These are phyloP conservation scores for Leptinotarsa rubiginosa DNA, from an alignment of 2,888 invertebrate genomes.

Conservation along the genomic window DNA sequence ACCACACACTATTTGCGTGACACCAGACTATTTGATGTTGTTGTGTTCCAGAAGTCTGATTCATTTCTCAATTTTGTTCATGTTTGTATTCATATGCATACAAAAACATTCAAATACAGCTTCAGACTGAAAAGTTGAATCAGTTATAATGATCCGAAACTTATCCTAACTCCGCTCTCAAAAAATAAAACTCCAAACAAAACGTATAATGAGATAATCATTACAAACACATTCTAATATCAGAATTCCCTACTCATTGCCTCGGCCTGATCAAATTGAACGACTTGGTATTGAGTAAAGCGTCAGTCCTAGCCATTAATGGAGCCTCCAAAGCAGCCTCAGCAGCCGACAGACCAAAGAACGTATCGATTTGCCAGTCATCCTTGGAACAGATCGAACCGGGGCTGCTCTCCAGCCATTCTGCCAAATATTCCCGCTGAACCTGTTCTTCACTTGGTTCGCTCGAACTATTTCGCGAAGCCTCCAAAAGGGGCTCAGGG, in stretches of 20 bases:
- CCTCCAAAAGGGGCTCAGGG: conserved; percentile 57
- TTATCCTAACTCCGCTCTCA: neutral
- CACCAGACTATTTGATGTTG: too few species aligned
- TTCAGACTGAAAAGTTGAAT: too few species aligned
- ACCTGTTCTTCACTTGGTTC: conserved; percentile 7
- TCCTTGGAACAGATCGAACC: conserved; percentile 56
- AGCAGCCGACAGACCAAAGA: neutral
- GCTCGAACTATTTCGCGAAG: conserved; percentile 41
- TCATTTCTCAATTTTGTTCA: too few species aligned
- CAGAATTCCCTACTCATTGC: neutral
- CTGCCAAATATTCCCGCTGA: neutral
- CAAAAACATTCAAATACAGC: too few species aligned
- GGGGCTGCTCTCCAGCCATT: conserved; percentile 57
- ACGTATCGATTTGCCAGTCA: conserved; percentile 50
- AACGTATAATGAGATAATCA: neutral
- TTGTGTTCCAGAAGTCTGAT: too few species aligned
- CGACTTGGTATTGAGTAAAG: conserved; percentile 61
- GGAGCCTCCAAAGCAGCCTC: conserved; percentile 46
- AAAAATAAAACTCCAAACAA: conserved; percentile 1
- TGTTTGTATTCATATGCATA: too few species aligned
- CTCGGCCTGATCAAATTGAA: conserved; percentile 65
- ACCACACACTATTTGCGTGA: too few species aligned
- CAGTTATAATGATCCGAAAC: too few species aligned
- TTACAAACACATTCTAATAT: neutral
- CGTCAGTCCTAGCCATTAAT: conserved; percentile 62